phyloP scores from a whole-genome alignment of 2,113 vertebrate genomes.

The Rhineura floridana region DNA sequence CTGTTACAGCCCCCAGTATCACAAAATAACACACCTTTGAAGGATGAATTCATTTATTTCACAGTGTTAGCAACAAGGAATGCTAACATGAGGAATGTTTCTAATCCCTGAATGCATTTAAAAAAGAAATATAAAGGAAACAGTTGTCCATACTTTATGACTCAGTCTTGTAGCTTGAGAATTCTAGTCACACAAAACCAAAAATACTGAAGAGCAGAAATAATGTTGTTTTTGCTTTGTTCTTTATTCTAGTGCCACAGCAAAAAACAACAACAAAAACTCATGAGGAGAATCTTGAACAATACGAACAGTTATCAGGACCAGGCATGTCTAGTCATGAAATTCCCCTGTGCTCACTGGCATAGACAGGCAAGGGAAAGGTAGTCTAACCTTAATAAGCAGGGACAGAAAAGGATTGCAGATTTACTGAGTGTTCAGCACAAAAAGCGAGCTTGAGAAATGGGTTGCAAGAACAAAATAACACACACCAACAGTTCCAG shows the following conservation, averaged over 20 bases:
- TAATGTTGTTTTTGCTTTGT: fast-evolving
- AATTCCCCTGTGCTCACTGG: neutral
- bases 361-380: neutral
- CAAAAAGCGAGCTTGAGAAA: neutral
- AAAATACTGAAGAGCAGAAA: neutral
- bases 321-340: neutral
- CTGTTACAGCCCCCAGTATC: neutral
- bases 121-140: neutral
- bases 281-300: fast-evolving
- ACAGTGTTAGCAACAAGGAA: neutral
- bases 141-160: neutral
- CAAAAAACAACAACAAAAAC: neutral
- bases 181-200: neutral
- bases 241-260: fast-evolving
- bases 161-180: neutral
- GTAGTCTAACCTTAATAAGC: neutral
- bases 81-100: neutral
- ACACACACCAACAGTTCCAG: neutral
- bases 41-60: neutral
- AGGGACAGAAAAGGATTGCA: fast-evolving
- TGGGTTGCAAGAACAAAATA: neutral
- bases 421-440: neutral
- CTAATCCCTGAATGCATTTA: neutral
- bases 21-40: neutral
- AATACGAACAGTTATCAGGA: neutral